Evolutionary conservation across 2,113 vertebrate species (phyloP), one percentile per base, ranked within the genome.

Genomic region (Brachypodius melanocephalos): DNA sequence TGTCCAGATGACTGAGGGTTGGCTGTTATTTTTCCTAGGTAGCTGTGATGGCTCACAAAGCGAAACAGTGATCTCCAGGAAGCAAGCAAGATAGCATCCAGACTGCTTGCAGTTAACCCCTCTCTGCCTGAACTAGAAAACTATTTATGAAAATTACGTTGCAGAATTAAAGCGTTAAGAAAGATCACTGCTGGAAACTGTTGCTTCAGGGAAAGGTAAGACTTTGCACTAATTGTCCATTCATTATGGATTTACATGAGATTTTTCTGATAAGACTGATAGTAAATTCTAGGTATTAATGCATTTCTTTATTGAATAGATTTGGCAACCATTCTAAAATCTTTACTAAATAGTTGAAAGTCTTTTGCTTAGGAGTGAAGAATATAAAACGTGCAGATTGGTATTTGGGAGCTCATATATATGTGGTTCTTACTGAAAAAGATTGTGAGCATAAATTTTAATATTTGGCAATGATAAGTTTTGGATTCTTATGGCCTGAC

Each of bases 61-160:
- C 79, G 69, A 91, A 95, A 88, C 85, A 90, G 88, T 95, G 85
- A 93, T 97, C 95, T 93, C 78, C 92, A 95, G 93, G 96, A 97
- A 96, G 79, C 62, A 89, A 91, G 81, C 63, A 91, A 95, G 87
- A 77, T 52, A 95, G 68, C 89, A 84, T 90, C 87, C 87, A 82
- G 88, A 46, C 85, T 88, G 55, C 61, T 74, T 80, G 62, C 51
- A 63, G n/a, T 96, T 95, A 94, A 94, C 65, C 55, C 85, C 46
- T 84, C 87, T 87, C 76, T 96, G 66, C 57, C 89, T 96, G 85
- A 84, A 69, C 46, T 73, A 86, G 87, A 81, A 95, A 89, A 66
- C 13, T 59, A 3, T 65, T 80, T n/a, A 59, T 79, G 73, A 93
- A 88, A 69, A 90, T 63, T 77, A 51, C 52, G 38, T 36, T 57